A percentile compares a stretch with the other conserved stretches of the same genome.
phyloP scores from a whole-genome alignment of 1,140 invertebrate species.

The Anthonomus grandis region DNA sequence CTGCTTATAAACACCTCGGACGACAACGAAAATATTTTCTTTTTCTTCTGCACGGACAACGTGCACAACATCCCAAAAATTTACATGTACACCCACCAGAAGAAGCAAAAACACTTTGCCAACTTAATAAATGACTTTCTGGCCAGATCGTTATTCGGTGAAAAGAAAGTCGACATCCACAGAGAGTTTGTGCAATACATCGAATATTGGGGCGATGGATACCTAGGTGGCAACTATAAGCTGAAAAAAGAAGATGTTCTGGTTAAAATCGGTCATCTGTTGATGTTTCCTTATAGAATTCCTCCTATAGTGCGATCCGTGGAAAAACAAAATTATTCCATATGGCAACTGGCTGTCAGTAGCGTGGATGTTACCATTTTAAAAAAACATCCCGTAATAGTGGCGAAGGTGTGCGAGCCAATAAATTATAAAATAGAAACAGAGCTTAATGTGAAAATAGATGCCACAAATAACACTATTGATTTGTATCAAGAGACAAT shows the following conservation, averaged over 20 bases:
- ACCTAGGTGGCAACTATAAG: constrained; percentile 18
- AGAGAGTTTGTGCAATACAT: constrained; percentile 13
- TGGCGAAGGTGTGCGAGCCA: constrained; percentile 15
- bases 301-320: background rate
- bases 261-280: constrained; percentile 16
- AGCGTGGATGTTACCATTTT: constrained; percentile 18
- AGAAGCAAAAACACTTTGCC: constrained; percentile 8
- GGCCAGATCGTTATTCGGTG: background rate
- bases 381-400: constrained; percentile 9
- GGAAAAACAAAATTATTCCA: constrained; percentile 1
- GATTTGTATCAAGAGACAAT: constrained; percentile 1
- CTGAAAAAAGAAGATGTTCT: constrained; percentile 25
- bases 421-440: constrained; percentile 14
- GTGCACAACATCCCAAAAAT: constrained; percentile 9
- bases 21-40: constrained; percentile 18
- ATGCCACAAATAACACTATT: constrained; percentile 6
- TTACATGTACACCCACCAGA: constrained; percentile 19
- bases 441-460: constrained; percentile 10
- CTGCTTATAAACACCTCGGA: constrained; percentile 16
- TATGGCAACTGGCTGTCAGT: constrained; percentile 14
- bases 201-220: constrained; percentile 17
- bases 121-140: constrained; percentile 6
- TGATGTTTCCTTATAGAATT: constrained; percentile 6
- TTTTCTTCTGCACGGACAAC: constrained; percentile 14
- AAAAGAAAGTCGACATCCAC: constrained; percentile 1